phyloP scores from a whole-genome alignment of 2,888 invertebrate species.

The Deladenus siricidicola region DNA sequence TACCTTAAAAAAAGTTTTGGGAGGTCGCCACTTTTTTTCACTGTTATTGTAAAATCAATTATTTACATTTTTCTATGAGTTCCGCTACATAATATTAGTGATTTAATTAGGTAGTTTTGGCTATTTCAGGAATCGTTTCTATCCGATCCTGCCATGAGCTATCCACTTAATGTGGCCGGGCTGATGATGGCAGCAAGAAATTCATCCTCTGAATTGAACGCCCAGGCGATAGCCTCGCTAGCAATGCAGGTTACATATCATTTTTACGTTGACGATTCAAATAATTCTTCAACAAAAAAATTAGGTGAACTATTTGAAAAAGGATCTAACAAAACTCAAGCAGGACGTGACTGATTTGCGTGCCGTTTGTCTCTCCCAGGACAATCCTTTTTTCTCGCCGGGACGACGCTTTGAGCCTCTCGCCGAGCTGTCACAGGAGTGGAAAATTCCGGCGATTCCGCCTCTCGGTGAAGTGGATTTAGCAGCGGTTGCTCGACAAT shows the following conservation, averaged over 20 bases:
- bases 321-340: not conserved
- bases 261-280: conserved; percentile 7
- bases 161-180: not conserved
- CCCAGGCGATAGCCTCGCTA: conserved; percentile 3
- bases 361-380: not conserved
- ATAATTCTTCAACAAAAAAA: conserved; percentile 13
- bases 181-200: not conserved
- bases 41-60: not conserved
- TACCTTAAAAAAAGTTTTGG: not conserved
- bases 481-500: conserved; percentile 14
- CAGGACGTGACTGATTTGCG: conserved; percentile 6
- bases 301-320: conserved; percentile 6
- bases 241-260: conserved; percentile 9
- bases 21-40: not conserved
- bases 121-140: conserved; percentile 6
- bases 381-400: not conserved
- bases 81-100: not conserved
- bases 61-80: not conserved
- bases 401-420: conserved; percentile 14
- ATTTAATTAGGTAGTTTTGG: not conserved
- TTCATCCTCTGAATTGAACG: conserved; percentile 1
- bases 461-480: conserved; percentile 22
- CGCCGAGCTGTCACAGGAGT: conserved; percentile 19
- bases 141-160: conserved; percentile 5
- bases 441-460: conserved; percentile 16